phyloP scores from a whole-genome alignment of 2,113 vertebrate species.

The Proteles cristata region DNA sequence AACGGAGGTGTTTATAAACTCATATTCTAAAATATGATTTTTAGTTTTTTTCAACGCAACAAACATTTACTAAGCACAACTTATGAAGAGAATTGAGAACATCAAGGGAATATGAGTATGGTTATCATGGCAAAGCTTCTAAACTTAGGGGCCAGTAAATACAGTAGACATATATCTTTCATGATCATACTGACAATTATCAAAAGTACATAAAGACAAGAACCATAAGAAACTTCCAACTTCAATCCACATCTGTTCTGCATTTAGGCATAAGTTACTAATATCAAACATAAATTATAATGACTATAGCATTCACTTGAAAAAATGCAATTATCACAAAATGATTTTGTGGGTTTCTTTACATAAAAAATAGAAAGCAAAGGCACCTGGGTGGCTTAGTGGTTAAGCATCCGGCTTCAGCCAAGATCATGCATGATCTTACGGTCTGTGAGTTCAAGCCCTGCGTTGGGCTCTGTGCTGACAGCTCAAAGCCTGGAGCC shows the following conservation, averaged over 20 bases:
- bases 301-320: neutral
- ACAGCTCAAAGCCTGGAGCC: too few relatives aligned
- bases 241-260: neutral
- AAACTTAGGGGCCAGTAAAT: neutral
- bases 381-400: too few relatives aligned
- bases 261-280: neutral
- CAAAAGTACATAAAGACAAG: neutral
- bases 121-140: neutral
- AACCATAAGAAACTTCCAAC: neutral
- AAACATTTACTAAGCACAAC: neutral
- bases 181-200: neutral
- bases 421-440: too few relatives aligned
- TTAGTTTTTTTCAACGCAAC: neutral
- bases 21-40: neutral
- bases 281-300: neutral
- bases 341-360: neutral
- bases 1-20: slow-evolving; percentile 30
- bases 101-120: neutral
- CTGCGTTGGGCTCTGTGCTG: too few relatives aligned
- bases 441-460: too few relatives aligned
- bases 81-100: neutral
- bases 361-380: neutral
- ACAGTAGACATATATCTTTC: neutral
- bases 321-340: neutral
- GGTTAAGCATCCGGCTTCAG: too few relatives aligned